phyloP scores from a whole-genome alignment of 2,113 vertebrate species.

The Ctenomys sociabilis region DNA sequence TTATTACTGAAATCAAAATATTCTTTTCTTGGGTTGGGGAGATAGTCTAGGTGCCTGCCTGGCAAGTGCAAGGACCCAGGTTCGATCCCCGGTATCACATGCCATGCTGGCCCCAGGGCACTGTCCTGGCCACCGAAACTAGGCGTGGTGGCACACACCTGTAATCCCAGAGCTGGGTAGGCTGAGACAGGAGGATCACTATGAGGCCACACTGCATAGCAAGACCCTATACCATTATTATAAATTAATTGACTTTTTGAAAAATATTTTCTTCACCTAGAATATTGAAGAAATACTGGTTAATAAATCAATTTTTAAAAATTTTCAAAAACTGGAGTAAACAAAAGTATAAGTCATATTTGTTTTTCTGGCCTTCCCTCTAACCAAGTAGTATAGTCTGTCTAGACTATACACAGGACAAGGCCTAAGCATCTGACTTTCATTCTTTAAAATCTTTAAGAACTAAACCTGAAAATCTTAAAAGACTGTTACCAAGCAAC shows the following conservation, averaged over 20 bases:
- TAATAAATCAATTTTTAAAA: conserved; percentile 46
- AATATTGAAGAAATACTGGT: conserved; percentile 3
- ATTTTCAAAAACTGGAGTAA: conserved; percentile 18
- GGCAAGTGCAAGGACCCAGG: too few relatives aligned
- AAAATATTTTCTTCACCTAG: conserved; percentile 36
- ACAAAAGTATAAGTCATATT: conserved; percentile 10
- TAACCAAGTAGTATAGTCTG: neutral
- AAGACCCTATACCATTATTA: too few relatives aligned
- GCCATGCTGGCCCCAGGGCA: too few relatives aligned
- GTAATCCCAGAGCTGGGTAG: too few relatives aligned
- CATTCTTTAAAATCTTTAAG: conserved; percentile 57
- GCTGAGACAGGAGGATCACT: too few relatives aligned
- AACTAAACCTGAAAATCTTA: conserved; percentile 51
- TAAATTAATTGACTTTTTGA: too few relatives aligned
- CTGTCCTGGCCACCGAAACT: too few relatives aligned
- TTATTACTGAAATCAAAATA: conserved; percentile 52
- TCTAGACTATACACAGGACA: neutral
- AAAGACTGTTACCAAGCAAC: neutral
- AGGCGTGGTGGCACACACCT: too few relatives aligned
- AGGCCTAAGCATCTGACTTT: conserved; percentile 47
- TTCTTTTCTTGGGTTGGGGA: conserved; percentile 12
- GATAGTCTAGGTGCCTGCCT: too few relatives aligned
- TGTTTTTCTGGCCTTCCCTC: conserved; percentile 41
- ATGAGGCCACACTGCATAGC: too few relatives aligned
- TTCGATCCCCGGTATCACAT: too few relatives aligned